Evolutionary conservation across 2,797 vertebrate genomes (phyloP).

Genomic region (Neoniphon sammara): DNA sequence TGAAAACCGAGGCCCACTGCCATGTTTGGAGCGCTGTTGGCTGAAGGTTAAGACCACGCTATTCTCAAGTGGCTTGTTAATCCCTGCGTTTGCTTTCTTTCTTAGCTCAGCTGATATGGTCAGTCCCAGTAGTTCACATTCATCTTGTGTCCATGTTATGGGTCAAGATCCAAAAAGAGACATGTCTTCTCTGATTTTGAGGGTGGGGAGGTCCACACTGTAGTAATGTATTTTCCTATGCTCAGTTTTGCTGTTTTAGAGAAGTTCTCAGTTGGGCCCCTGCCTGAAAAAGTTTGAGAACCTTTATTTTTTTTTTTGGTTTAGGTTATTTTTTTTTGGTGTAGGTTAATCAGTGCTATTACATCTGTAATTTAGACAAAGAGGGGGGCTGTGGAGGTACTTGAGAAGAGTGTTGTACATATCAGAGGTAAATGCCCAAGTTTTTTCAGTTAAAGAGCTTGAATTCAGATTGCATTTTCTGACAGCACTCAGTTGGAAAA

Average conservation of each 20-base stretch:
- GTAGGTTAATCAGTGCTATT: background rate
- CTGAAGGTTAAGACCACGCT: conserved; percentile 34
- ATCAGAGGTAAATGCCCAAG: background rate
- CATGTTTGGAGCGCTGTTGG: conserved; percentile 46
- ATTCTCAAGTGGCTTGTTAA: conserved; percentile 21
- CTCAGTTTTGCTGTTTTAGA: background rate
- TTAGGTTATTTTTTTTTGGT: no score
- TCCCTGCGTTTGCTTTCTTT: conserved; percentile 4
- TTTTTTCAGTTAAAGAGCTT: background rate
- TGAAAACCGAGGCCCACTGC: conserved; percentile 12
- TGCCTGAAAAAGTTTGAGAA: no score
- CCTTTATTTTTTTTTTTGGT: background rate
- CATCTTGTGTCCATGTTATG: background rate
- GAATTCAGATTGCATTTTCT: no score
- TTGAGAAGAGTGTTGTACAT: background rate
- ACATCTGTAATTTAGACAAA: background rate
- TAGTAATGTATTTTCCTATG: no score
- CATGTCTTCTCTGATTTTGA: background rate
- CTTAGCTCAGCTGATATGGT: background rate
- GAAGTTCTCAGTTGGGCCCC: no score
- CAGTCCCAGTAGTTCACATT: conserved; percentile 5
- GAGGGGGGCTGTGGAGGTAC: background rate
- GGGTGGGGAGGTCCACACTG: background rate
- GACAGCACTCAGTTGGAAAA: background rate
- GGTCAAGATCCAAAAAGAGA: background rate